Conservation (phyloP, 2,113 vertebrate genomes). For the Callaeas wilsoni region DNA sequence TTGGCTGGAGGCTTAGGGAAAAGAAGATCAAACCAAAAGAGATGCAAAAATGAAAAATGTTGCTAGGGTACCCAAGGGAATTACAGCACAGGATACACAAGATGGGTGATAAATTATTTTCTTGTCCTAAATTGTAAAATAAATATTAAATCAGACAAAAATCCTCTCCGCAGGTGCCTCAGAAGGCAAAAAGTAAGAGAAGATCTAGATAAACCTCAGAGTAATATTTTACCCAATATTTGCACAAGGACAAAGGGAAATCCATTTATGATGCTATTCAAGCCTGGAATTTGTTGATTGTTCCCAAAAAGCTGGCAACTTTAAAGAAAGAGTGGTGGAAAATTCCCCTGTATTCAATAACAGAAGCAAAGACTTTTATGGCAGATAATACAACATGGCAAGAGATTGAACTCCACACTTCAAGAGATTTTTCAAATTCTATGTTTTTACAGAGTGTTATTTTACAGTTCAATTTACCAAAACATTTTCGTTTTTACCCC, state of each 20-base stretch:
- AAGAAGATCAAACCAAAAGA: not conserved
- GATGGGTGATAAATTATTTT: not conserved
- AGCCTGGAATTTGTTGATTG: not conserved
- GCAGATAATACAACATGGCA: not conserved
- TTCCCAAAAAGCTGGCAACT: fast-evolving
- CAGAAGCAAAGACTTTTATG: not conserved
- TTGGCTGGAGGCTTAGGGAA: not conserved
- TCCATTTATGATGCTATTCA: not conserved
- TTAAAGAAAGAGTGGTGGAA: not conserved
- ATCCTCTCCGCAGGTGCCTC: not conserved
- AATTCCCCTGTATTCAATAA: not conserved
- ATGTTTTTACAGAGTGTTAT: not conserved
- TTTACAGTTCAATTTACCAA: not conserved
- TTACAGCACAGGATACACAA: not conserved
- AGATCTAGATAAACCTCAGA: not conserved
- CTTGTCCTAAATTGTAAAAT: not conserved
- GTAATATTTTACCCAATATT: not conserved
- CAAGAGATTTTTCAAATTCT: not conserved
- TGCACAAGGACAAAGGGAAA: not conserved
- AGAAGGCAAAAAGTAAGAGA: not conserved
- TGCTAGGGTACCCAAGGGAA: fast-evolving
- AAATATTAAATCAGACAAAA: not conserved
- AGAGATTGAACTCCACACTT: not conserved
- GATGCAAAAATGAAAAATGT: not conserved
- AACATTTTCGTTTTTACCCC: not conserved